Base-by-base conservation (phyloP, 2,113 vertebrate species). In the Brachyhypopomus gauderio region DNA sequence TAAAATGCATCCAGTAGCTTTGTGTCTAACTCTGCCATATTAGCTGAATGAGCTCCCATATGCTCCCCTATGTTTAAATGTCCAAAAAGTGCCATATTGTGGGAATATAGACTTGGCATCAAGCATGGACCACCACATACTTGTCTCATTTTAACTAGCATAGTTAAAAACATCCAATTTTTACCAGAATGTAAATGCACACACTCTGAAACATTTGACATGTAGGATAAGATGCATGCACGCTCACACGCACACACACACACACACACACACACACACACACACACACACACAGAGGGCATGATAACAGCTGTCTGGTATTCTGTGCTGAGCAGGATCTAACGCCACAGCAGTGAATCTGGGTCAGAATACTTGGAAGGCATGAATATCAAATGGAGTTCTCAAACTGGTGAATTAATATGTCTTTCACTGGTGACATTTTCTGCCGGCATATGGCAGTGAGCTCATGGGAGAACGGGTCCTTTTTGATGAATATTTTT, bases 381-480 rank as follows among this genome's bases (percentile, higher is more conserved):
- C 90, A 95, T 94, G 94, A 95, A 95, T 95, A 95, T 96, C 94
- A 98, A 96, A 96, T 94, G 93, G 92, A 93, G 93, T 95, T 94
- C 93, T 96, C 93, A 95, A 95, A 95, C 94, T 92, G 91, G 93
- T 95, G 95, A 98, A 96, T 96, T 95, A 96, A 95, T 96, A 94
- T 95, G 95, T 96, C 95, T 97, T 96, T 96, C 94, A 95, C 94
- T 94, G 95, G 95, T 98, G 97, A 98, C 97, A 98, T 98, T 98
- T 98, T 96, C 94, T 93, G 91, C 91, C 86, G 92, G 93, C 96
- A 98, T 97, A 97, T 97, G 96, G 96, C 92, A 92, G 92, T 82
- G 90, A 92, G 93, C 97, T 98, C 96, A 96, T 92, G 96, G 96
- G 95, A 98, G 93, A 93, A 92, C 91, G 93, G 74, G 81, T 59